phyloP scores from a whole-genome alignment of 2,797 vertebrate species.

The Hipposideros larvatus region DNA sequence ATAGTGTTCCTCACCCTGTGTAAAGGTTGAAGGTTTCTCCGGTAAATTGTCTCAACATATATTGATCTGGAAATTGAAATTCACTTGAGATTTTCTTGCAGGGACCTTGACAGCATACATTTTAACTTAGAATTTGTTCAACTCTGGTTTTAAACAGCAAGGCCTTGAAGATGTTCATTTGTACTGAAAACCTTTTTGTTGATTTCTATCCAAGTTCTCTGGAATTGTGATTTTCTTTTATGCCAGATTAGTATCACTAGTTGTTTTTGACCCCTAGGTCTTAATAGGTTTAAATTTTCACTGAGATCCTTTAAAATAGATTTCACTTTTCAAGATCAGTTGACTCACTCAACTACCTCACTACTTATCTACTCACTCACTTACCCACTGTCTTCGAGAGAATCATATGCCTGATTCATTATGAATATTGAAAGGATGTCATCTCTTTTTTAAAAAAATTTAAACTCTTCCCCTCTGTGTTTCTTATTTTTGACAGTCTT shows the following conservation, averaged over 20 bases:
- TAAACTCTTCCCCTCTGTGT: background rate
- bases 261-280: constrained; percentile 51
- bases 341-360: constrained; percentile 13
- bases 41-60: constrained; percentile 69
- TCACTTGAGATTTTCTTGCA: constrained; percentile 74
- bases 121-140: constrained; percentile 75
- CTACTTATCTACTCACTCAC: background rate
- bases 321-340: constrained; percentile 64
- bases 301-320: constrained; percentile 56
- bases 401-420: constrained; percentile 42
- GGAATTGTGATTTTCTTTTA: constrained; percentile 58
- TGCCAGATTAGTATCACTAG: constrained; percentile 51
- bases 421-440: constrained; percentile 26
- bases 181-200: constrained; percentile 63
- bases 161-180: constrained; percentile 59
- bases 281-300: constrained; percentile 67
- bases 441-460: constrained; percentile 25
- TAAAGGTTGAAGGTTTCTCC: constrained; percentile 71
- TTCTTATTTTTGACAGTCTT: constrained; percentile 69
- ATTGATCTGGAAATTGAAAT: constrained; percentile 78
- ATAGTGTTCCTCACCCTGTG: constrained; percentile 55
- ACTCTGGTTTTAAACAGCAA: constrained; percentile 75
- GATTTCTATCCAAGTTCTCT: constrained; percentile 55
- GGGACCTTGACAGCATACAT: constrained; percentile 56
- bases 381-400: constrained; percentile 32